Evolutionary conservation across 92 coral and sea anemone genomes (phyloP).

Genomic region (Paramuricea clavata): DNA sequence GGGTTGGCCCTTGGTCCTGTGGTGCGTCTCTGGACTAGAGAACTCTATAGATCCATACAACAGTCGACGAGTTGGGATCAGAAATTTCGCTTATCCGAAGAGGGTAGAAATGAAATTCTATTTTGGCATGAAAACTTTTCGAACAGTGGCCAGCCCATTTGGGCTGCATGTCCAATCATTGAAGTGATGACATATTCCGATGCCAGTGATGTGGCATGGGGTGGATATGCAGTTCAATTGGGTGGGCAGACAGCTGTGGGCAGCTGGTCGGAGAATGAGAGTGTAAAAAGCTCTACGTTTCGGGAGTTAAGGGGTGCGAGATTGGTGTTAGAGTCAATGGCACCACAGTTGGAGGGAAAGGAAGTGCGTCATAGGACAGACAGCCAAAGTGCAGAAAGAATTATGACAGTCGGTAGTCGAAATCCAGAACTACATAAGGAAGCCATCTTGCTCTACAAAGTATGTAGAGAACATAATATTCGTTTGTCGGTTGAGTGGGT

Average conservation of each 20-base stretch:
- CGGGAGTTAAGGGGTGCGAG: constrained; percentile 61
- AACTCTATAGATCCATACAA: constrained; percentile 50
- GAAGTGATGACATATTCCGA: constrained; percentile 70
- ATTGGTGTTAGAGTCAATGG: constrained; percentile 63
- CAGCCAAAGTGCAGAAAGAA: constrained; percentile 66
- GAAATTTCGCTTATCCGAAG: constrained; percentile 36
- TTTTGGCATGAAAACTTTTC: constrained; percentile 66
- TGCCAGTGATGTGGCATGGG: constrained; percentile 77
- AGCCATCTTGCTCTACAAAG: constrained; percentile 66
- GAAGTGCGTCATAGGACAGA: constrained; percentile 69
- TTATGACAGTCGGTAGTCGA: constrained; percentile 71
- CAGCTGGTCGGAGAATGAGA: constrained; percentile 68
- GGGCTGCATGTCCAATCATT: constrained; percentile 62
- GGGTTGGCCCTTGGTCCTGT: constrained; percentile 73
- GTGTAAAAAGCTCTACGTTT: constrained; percentile 62
- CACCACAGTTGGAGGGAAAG: constrained; percentile 45
- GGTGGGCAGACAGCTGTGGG: constrained; percentile 63
- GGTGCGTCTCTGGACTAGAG: constrained; percentile 65
- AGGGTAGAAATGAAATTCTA: constrained; percentile 38
- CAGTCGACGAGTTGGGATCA: constrained; percentile 58
- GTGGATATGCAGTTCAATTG: constrained; percentile 68
- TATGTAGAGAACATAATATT: constrained; percentile 64
- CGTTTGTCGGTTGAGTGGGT: constrained; percentile 70
- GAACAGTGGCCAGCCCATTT: constrained; percentile 62
- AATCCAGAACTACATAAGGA: constrained; percentile 67